A percentile compares a stretch with the other conserved stretches of the same genome.
phyloP scores from a whole-genome alignment of 2,888 invertebrate genomes.

The Biston stratarius region DNA sequence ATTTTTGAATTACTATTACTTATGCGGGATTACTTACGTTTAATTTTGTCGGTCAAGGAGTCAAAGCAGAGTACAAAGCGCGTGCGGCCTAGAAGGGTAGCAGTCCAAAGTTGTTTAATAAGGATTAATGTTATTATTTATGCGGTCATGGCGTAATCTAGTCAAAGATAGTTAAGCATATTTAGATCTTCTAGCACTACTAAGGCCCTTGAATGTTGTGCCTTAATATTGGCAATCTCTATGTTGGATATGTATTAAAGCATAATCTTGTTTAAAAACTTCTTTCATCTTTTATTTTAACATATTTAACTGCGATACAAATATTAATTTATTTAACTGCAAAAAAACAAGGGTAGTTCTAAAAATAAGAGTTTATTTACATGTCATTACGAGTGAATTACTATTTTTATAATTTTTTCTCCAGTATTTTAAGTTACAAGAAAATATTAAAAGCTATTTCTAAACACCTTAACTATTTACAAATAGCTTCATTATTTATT shows the following conservation, averaged over 20 bases:
- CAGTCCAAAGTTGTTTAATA: no score
- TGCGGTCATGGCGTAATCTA: no score
- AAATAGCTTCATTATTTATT: constrained; percentile 70
- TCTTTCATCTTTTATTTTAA: constrained; percentile 12
- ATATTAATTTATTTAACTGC: not conserved
- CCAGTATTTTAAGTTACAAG: constrained; percentile 60
- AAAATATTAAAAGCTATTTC: constrained; percentile 79
- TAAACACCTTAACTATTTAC: constrained; percentile 73
- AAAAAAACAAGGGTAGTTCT: constrained; percentile 61
- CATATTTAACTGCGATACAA: not conserved
- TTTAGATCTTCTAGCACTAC: not conserved
- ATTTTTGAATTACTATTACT: no score
- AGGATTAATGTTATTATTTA: no score
- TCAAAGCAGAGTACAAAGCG: no score
- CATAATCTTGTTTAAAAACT: not conserved
- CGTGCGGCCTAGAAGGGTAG: no score
- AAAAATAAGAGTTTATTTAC: constrained; percentile 85
- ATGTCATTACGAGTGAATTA: constrained; percentile 73
- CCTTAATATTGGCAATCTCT: not conserved
- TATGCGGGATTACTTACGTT: no score
- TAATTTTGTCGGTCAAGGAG: no score
- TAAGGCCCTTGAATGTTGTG: not conserved
- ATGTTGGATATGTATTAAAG: constrained; percentile 7
- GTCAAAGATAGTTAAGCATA: no score
- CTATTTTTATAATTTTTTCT: constrained; percentile 77